Conservation (phyloP, 1,140 invertebrate genomes). For the Stegodyphus dumicola region DNA sequence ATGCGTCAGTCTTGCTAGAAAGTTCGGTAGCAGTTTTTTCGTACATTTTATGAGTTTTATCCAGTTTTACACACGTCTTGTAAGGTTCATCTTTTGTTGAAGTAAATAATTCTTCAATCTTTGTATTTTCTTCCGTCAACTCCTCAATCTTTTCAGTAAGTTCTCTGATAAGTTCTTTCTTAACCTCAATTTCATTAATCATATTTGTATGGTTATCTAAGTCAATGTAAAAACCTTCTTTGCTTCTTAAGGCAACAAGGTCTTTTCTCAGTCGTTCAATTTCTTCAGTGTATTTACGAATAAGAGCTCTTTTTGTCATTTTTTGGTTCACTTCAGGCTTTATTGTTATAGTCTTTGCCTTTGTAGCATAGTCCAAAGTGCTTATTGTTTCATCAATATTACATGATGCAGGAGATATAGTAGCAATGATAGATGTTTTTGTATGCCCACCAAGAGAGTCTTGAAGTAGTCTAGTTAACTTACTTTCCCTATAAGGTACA, state of each 20-base stretch:
- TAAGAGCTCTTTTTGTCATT: conserved; percentile 85
- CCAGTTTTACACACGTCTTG: conserved; percentile 14
- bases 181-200: conserved; percentile 15
- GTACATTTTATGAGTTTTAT: conserved; percentile 24
- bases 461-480: conserved; percentile 80
- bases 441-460: conserved; percentile 94
- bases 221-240: conserved; percentile 87
- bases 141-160: conserved; percentile 6
- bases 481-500: conserved; percentile 84
- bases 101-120: conserved; percentile 41
- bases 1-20: not conserved
- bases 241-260: conserved; percentile 83
- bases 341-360: conserved; percentile 96
- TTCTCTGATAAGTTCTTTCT: conserved; percentile 26
- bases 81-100: conserved; percentile 31
- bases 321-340: conserved; percentile 95
- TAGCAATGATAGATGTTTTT: conserved; percentile 96
- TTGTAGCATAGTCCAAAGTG: conserved; percentile 94
- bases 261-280: conserved; percentile 88
- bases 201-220: conserved; percentile 79
- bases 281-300: conserved; percentile 90
- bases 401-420: conserved; percentile 86
- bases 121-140: conserved; percentile 24
- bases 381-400: conserved; percentile 95
- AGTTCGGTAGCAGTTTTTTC: conserved; percentile 9